Percentiles rank a stretch among this genome's conserved stretches.
Evolutionary conservation across 1,140 invertebrate genomes (phyloP).

Genomic region (Drosophila kohkoa): DNA sequence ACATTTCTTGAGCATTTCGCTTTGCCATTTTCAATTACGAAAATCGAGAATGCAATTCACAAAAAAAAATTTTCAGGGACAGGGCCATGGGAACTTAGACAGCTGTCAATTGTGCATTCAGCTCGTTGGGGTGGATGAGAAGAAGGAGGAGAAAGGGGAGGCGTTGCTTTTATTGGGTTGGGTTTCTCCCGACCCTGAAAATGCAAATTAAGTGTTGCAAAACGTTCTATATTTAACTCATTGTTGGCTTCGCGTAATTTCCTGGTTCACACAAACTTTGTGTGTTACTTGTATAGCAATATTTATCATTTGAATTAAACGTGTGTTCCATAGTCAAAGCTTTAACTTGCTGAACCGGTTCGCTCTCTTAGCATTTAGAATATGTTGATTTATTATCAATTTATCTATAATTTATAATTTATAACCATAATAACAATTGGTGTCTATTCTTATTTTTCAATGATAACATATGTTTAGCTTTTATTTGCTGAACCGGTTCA

Average conservation of each 20-base stretch:
- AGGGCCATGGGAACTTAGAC: slow-evolving; percentile 26
- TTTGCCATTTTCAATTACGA: not conserved
- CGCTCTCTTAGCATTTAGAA: too few relatives aligned
- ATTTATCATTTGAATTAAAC: not conserved
- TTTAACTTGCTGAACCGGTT: too few relatives aligned
- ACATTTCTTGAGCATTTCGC: not conserved
- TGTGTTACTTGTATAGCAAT: not conserved
- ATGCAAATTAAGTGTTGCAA: slow-evolving; percentile 7
- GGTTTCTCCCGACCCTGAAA: not conserved
- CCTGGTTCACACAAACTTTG: not conserved
- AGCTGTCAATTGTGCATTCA: slow-evolving; percentile 20
- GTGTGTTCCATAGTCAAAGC: too few relatives aligned
- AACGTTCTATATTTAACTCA: slow-evolving; percentile 1
- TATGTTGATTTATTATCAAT: too few relatives aligned
- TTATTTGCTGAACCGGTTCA: too few relatives aligned
- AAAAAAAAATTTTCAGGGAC: slow-evolving; percentile 31
- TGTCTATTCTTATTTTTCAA: too few relatives aligned
- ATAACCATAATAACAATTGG: too few relatives aligned
- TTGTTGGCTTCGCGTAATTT: not conserved
- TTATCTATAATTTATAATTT: too few relatives aligned
- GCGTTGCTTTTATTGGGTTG: not conserved
- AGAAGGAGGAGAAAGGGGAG: not conserved
- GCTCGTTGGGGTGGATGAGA: too few relatives aligned
- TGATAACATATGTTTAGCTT: too few relatives aligned
- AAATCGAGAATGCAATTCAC: slow-evolving; percentile 35